Base-by-base conservation (phyloP, 1,140 invertebrate species). In the Drosophila burlai region DNA sequence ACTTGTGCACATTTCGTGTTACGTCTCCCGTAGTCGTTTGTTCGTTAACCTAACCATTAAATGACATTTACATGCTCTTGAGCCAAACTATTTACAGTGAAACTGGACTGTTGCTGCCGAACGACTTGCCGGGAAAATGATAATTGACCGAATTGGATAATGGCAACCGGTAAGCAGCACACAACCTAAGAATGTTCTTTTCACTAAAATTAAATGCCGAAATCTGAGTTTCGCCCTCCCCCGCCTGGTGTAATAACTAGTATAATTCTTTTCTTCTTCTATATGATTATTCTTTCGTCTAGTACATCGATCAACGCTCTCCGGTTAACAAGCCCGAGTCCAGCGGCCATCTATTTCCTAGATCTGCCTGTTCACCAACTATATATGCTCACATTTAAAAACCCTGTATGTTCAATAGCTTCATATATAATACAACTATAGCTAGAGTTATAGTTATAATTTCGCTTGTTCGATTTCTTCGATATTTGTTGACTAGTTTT, bases 351-450 rank as follows among this genome's bases (percentile, higher is more conserved):
- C 36, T 38, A 38, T 26, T 49, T 43, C 36, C 42, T 18, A 38
- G 43, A 69, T 34, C 58, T 40, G 54, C 21, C 31, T 36, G 42
- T 29, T 59, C 67, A 73, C 47, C 84, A 82, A 58, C 72, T 86
- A 79, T 82, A 79, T 82, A 80, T 90, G 85, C 85, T 90, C 85
- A 85, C 85, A 90, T 90, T 90, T 90, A 90, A 90, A 80, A 90
- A 90, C 85, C 85, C 85, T 90, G 85, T 90, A 90, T 90, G 86
- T 90, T 90, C 81, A 85, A 86, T 86, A 87, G 80, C 79, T 86
- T 78, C 75, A 77, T 78, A 62, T 77, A 78, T 74, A 85, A 85
- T 87, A 83, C 76, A 81, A 79, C 78, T 81, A 85, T 74, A 50
- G 80, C 68, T 76, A 72, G 57, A 59, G 47, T 55, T 81, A 81